Base-by-base conservation (phyloP, 2,113 vertebrate species). In the Etheostoma spectabile region DNA sequence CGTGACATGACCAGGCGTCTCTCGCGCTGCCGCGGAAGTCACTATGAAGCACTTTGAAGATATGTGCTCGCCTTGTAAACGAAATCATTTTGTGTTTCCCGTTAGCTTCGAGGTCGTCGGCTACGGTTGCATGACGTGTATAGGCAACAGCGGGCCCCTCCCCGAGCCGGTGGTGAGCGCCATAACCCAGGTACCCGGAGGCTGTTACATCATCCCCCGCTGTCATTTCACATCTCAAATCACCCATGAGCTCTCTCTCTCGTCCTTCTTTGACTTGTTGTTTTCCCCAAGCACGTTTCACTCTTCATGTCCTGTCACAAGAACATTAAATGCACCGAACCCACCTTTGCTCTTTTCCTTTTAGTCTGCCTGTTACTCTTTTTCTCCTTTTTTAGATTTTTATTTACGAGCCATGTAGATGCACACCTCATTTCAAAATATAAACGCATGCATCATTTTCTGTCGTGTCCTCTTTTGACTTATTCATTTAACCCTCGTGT, bases 81-180 rank as follows among this genome's bases (percentile, higher is more conserved):
- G n/a, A n/a, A 14, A 16, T 24, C 0, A 5, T 2, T 42, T 80
- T 14, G n/a, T 81, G 16, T 81, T 57, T 72, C 56, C 74, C 15
- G 52, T 35, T 63, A 99, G 98, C 86, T 99, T 99, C 91, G 98
- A 98, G 8, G 97, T 99, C 11, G 98, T 99, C 30, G 98, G 98
- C 77, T 99, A 99, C 13, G 98, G 98, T 48, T 99, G 98, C 85
- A 99, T 99, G 98, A 99, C 98, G 3, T 99, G 98, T 85, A 99
- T 99, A 67, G 98, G 98, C 72, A 99, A 99, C 91, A 99, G 98
- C 16, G 98, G 98, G 30, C 97, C 98, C 3, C 94, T 99, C 0
- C 97, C 98, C 0, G 98, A 99, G 4, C 77, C 95, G 2, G 97
- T 99, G 66, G 97, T 98, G 45, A 96, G 98, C 75, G 97, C 98